Evolutionary conservation across 2,888 invertebrate genomes (phyloP).

Genomic region (Heliconius ethilla): DNA sequence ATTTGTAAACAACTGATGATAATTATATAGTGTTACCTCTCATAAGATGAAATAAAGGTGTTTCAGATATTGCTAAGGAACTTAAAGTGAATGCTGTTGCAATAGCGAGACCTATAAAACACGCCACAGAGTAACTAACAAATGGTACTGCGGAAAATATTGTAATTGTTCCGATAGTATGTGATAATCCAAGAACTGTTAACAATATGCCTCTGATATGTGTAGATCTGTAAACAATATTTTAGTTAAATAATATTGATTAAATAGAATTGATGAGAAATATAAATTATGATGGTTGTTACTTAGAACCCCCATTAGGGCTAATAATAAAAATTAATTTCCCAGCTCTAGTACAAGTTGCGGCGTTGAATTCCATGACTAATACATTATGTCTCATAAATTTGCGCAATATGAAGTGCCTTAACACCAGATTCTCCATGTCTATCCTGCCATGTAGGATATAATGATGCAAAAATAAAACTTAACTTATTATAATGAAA

Average conservation of each 20-base stretch:
- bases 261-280: background rate
- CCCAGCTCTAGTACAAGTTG: no score
- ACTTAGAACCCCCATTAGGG: no score
- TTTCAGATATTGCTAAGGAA: conserved; percentile 28
- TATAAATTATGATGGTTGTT: no score
- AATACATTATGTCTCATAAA: no score
- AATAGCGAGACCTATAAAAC: conserved; percentile 49
- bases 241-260: background rate
- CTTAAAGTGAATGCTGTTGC: conserved; percentile 39
- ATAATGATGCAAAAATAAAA: no score
- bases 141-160: conserved; percentile 52
- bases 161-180: conserved; percentile 51
- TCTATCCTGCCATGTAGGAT: no score
- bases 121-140: conserved; percentile 46
- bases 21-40: background rate
- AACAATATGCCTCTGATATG: conserved; percentile 56
- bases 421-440: no score
- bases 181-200: conserved; percentile 51
- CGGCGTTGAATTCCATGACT: no score
- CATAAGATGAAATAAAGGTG: conserved; percentile 31
- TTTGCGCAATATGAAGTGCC: no score
- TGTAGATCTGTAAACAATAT: conserved; percentile 53
- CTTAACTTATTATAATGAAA: background rate
- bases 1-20: no score
- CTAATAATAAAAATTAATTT: no score